phyloP scores from a whole-genome alignment of 2,797 vertebrate genomes.

The Erethizon dorsatum region DNA sequence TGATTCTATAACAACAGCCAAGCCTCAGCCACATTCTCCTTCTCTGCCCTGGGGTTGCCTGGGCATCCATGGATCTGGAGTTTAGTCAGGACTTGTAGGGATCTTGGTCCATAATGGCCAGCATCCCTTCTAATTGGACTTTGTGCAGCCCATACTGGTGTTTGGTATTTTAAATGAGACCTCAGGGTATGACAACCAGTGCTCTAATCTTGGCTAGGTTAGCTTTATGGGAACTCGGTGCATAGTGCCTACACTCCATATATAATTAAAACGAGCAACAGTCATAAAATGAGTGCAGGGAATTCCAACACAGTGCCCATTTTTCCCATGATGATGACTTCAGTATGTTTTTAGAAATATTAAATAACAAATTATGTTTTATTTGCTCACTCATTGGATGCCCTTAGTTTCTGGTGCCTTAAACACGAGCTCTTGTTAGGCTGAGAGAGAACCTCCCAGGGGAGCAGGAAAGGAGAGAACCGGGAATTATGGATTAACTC shows the following conservation, averaged over 20 bases:
- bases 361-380: constrained; percentile 13
- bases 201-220: not conserved
- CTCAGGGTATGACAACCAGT: constrained; percentile 13
- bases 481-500: not conserved
- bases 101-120: not conserved
- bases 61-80: not conserved
- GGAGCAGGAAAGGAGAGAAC: not conserved
- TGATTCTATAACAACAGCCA: not conserved
- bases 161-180: constrained; percentile 38
- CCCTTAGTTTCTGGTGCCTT: not conserved
- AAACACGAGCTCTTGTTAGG: not conserved
- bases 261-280: constrained; percentile 64
- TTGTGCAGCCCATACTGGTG: not conserved
- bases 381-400: constrained; percentile 10
- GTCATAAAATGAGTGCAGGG: constrained; percentile 25
- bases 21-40: not conserved
- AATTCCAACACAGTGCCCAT: not conserved
- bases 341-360: constrained; percentile 42
- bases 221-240: not conserved
- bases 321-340: constrained; percentile 45
- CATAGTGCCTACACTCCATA: not conserved
- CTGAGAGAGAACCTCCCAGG: not conserved
- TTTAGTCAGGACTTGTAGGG: not conserved
- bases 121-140: not conserved
- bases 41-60: not conserved